Conservation (phyloP, 2,888 invertebrate genomes). For the Chloroclystis v-ata region DNA sequence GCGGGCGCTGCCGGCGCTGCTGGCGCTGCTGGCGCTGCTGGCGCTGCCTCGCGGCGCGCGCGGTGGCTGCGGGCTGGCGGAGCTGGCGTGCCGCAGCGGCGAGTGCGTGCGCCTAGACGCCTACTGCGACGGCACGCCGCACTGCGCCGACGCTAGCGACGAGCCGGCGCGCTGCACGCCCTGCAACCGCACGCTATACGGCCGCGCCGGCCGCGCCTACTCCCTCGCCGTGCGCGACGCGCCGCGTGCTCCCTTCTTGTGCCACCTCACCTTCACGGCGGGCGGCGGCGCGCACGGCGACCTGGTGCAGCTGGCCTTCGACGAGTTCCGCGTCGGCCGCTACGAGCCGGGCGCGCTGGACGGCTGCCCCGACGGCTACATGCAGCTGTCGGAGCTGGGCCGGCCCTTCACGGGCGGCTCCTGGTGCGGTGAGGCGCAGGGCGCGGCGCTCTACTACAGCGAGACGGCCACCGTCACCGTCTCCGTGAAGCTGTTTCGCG, state of each 20-base stretch:
- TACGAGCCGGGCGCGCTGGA: conserved; percentile 84
- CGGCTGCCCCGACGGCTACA: conserved; percentile 92
- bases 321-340: conserved; percentile 91
- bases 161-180: conserved; percentile 81
- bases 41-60: conserved; percentile 47
- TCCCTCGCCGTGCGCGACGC: conserved; percentile 86
- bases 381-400: conserved; percentile 91
- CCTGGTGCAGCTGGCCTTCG: conserved; percentile 92
- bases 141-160: conserved; percentile 91
- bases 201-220: conserved; percentile 89
- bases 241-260: conserved; percentile 89
- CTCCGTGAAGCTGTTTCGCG: conserved; percentile 86
- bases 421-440: conserved; percentile 91
- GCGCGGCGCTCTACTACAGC: conserved; percentile 91
- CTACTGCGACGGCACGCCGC: conserved; percentile 90
- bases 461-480: conserved; percentile 93
- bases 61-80: conserved; percentile 61
- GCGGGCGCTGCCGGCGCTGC: conserved; percentile 21
- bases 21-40: conserved; percentile 28
- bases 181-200: conserved; percentile 95
- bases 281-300: conserved; percentile 93
- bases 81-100: conserved; percentile 74
- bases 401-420: conserved; percentile 93
- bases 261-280: conserved; percentile 94
- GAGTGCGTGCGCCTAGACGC: conserved; percentile 90